Base-by-base conservation (phyloP, 2,113 vertebrate genomes). In the Zosterops borbonicus region DNA sequence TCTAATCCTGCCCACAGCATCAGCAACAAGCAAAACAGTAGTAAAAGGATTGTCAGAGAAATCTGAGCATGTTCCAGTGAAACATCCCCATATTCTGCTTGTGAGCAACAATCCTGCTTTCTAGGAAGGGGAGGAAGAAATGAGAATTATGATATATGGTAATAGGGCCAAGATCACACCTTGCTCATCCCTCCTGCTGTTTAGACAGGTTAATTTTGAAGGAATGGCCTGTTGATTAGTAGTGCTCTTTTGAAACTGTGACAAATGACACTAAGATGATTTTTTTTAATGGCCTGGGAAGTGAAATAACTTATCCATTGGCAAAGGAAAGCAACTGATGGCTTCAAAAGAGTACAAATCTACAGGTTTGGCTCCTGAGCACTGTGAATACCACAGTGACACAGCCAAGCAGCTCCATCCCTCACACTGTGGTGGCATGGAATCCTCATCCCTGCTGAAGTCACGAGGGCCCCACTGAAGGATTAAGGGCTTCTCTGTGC, bases 71-170 rank as follows among this genome's bases (percentile, higher is more conserved):
- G 1, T 35, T 56, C 14, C 44, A 65, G 41, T 0, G 1, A 75
- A 41, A 7, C 44, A 69, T 5, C 41, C 33, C 23, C 15, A 69
- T 35, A 37, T 7, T 4, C 17, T 65, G 21, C 12, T 28, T 7
- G 52, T 29, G 23, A 28, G 6, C 19, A 83, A 55, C 23, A 58
- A 28, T 7, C 24, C 9, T 14, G 18, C 35, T 87, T 67, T 68
- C 44, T 27, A 31, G n/a, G 12, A 73, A 80, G 12, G 5, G 6
- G 9, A 64, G 4, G 14, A 79, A 68, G 18, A 9, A 52, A 39
- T 1, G 3, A 77, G 31, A 70, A 42, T 28, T 37, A 35, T 1
- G 3, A 19, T 16, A 3, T 1, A 31, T 17, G 1, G 0, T 18
- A 16, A 9, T 1, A 8, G 35, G 42, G 33, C 24, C 22, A 56